Conservation (phyloP, 2,888 invertebrate species). For the Entomobrya proxima region DNA sequence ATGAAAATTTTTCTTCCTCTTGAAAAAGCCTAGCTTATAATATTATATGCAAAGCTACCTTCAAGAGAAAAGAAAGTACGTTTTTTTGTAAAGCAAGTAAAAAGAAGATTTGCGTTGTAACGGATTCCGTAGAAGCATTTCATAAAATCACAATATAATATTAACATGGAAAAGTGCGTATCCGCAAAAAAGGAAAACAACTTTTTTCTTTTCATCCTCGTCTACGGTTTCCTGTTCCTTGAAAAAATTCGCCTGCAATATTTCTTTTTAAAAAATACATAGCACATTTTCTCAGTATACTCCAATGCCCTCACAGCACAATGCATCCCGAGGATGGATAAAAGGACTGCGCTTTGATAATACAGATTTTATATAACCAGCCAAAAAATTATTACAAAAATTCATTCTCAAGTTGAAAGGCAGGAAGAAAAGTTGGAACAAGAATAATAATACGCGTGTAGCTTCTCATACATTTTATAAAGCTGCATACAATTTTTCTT, state of each 20-base stretch:
- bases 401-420: background rate
- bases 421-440: background rate
- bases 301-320: too few relatives aligned
- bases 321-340: too few relatives aligned
- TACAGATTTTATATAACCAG: too few relatives aligned
- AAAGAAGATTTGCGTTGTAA: background rate
- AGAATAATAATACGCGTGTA: background rate
- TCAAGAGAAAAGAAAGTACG: too few relatives aligned
- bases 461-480: background rate
- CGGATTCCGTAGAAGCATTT: background rate
- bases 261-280: background rate
- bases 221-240: background rate
- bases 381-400: too few relatives aligned
- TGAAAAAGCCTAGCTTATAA: background rate
- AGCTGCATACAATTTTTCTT: slow-evolving; percentile 1
- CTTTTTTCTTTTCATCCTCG: background rate
- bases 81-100: slow-evolving; percentile 1
- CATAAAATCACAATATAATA: slow-evolving; percentile 16
- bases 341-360: too few relatives aligned
- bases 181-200: background rate
- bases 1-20: slow-evolving; percentile 3
- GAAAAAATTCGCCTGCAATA: background rate
- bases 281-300: background rate
- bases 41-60: background rate
- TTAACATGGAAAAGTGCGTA: slow-evolving; percentile 9